Evolutionary conservation across 2,113 vertebrate species (phyloP).

Genomic region (Xenopus borealis): DNA sequence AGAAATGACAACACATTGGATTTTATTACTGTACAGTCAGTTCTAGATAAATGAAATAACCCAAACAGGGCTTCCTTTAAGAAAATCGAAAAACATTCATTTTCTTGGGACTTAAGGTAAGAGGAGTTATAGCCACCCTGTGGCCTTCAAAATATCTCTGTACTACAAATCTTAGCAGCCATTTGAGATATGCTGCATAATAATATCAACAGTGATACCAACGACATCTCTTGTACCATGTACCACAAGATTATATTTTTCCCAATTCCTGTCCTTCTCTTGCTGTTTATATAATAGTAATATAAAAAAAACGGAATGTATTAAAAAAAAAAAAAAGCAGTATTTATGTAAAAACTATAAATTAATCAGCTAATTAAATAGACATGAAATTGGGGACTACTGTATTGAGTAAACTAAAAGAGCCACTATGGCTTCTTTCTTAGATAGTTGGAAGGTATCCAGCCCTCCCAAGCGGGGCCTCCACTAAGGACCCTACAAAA

Average conservation of each 20-base stretch:
- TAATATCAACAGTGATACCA: not conserved
- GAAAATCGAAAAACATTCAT: no score
- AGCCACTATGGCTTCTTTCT: slow-evolving; percentile 85
- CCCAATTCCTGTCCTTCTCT: not conserved
- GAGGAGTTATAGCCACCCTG: no score
- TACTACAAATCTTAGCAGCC: not conserved
- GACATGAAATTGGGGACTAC: slow-evolving; percentile 48
- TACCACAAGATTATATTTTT: not conserved
- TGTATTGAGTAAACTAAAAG: slow-evolving; percentile 10
- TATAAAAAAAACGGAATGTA: slow-evolving; percentile 37
- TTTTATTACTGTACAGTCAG: no score
- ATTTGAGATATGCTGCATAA: not conserved
- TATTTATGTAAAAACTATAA: slow-evolving; percentile 65
- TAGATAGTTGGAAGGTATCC: slow-evolving; percentile 98
- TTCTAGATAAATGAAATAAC: no score
- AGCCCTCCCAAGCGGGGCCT: slow-evolving; percentile 81
- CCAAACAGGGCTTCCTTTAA: no score
- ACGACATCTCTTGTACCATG: no score
- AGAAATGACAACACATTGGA: no score
- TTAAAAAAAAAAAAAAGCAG: slow-evolving; percentile 48
- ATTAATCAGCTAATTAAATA: slow-evolving; percentile 78
- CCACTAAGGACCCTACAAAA: slow-evolving; percentile 88
- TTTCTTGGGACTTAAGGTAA: no score
- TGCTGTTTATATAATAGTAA: not conserved
- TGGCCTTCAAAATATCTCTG: no score